A percentile compares a stretch with the other conserved stretches of the same genome.
These are phyloP conservation scores for Agonum fuliginosum DNA, from an alignment of 2,888 invertebrate genomes.

Conservation along the genomic window DNA sequence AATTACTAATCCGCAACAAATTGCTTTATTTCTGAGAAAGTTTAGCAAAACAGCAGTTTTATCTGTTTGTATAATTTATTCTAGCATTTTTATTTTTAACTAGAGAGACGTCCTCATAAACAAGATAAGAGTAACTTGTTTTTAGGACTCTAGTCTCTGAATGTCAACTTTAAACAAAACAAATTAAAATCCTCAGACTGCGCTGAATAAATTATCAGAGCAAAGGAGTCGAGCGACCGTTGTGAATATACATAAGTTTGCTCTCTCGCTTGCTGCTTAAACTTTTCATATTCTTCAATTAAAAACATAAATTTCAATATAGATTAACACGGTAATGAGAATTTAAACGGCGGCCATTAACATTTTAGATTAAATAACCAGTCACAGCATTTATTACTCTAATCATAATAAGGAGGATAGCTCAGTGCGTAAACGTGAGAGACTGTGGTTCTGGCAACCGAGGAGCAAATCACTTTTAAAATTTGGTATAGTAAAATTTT, in stretches of 20 bases:
- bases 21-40: not conserved
- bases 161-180: conserved; percentile 16
- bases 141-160: conserved; percentile 1
- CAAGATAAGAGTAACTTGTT: conserved; percentile 1
- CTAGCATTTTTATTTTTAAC: not conserved
- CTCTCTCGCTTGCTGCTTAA: not conserved
- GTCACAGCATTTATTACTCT: not conserved
- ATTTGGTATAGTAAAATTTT: no score
- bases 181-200: conserved; percentile 12
- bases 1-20: not conserved
- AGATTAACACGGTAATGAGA: conserved; percentile 10
- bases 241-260: conserved; percentile 7
- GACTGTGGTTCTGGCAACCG: no score
- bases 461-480: no score
- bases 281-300: conserved; percentile 16
- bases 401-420: no score
- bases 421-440: no score
- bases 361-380: conserved; percentile 10
- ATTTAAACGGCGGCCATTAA: not conserved
- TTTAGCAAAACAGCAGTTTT: not conserved
- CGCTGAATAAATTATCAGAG: not conserved
- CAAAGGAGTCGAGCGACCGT: not conserved
- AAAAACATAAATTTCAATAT: conserved; percentile 13
- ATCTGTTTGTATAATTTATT: conserved; percentile 16
- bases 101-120: not conserved